Conservation (phyloP, 2,888 invertebrate genomes). For the Exephanes ischioxanthus region DNA sequence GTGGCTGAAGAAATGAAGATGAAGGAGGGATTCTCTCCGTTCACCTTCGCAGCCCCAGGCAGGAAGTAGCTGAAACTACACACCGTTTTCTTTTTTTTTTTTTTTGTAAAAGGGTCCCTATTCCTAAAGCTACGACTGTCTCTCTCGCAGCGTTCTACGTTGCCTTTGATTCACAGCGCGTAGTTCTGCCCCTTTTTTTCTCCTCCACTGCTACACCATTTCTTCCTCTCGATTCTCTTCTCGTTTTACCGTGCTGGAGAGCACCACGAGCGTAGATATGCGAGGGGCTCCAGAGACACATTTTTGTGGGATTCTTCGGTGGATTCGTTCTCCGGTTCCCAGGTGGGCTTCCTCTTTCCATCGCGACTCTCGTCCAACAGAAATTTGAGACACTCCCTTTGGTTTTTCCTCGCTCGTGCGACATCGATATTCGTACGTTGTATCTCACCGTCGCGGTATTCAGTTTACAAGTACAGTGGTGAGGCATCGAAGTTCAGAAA, state of each 20-base stretch:
- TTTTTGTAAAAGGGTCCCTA: slow-evolving; percentile 66
- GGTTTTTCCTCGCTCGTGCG: slow-evolving; percentile 65
- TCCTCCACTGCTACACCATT: slow-evolving; percentile 36
- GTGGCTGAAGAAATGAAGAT: not conserved
- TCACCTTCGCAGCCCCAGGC: slow-evolving; percentile 59
- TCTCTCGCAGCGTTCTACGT: slow-evolving; percentile 36
- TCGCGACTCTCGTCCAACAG: slow-evolving; percentile 46
- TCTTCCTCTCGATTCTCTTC: slow-evolving; percentile 50
- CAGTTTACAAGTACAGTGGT: slow-evolving; percentile 24
- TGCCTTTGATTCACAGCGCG: slow-evolving; percentile 50
- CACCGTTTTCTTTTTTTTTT: slow-evolving; percentile 68
- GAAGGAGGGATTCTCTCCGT: slow-evolving; percentile 39
- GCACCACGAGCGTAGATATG: slow-evolving; percentile 61
- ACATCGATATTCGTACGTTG: slow-evolving; percentile 49
- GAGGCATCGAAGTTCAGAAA: not conserved
- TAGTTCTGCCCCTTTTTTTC: slow-evolving; percentile 36
- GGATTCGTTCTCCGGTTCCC: slow-evolving; percentile 66
- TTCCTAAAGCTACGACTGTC: slow-evolving; percentile 41
- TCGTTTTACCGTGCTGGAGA: slow-evolving; percentile 47
- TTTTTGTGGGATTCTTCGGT: slow-evolving; percentile 69
- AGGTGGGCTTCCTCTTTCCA: slow-evolving; percentile 56
- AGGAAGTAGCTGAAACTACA: slow-evolving; percentile 79
- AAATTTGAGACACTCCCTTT: slow-evolving; percentile 63
- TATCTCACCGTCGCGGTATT: slow-evolving; percentile 1
- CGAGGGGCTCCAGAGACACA: slow-evolving; percentile 43